Percentiles rank a stretch among this genome's conserved stretches.
Evolutionary conservation across 2,888 invertebrate genomes (phyloP).

Genomic region (Drosophila sordidapex): DNA sequence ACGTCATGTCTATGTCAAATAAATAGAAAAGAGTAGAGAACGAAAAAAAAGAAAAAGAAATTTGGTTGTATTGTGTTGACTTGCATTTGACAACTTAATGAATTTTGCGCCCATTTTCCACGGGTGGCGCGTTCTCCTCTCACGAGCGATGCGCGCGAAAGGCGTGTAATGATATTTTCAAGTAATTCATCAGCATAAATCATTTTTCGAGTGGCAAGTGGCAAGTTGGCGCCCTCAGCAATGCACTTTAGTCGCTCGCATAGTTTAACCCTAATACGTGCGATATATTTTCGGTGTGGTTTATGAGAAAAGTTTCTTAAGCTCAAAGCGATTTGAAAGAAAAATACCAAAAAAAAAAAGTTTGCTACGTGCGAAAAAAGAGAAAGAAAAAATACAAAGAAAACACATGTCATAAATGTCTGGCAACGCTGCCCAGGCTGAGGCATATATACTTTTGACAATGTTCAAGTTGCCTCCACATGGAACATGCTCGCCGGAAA

Average conservation of each 20-base stretch:
- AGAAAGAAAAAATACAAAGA: not conserved
- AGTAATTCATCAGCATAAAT: conserved; percentile 65
- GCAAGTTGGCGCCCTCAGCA: conserved; percentile 38
- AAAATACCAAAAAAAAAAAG: conserved; percentile 45
- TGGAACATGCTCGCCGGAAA: conserved; percentile 25
- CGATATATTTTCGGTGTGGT: conserved; percentile 33
- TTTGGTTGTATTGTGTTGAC: conserved; percentile 71
- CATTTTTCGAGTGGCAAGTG: conserved; percentile 41
- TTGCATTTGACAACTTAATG: conserved; percentile 80
- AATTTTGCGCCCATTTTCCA: conserved; percentile 57
- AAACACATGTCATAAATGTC: conserved; percentile 46
- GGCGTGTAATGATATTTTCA: conserved; percentile 54
- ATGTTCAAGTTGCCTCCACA: conserved; percentile 58
- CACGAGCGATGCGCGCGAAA: not conserved
- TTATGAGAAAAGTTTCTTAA: conserved; percentile 72
- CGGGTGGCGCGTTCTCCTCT: not conserved
- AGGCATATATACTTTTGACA: conserved; percentile 51
- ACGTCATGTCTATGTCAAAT: conserved; percentile 69
- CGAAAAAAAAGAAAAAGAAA: not conserved
- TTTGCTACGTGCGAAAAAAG: conserved; percentile 59
- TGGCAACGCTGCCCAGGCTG: conserved; percentile 48
- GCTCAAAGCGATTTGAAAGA: conserved; percentile 7
- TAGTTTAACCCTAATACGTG: conserved; percentile 63
- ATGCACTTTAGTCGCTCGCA: conserved; percentile 4
- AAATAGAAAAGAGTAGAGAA: conserved; percentile 4